Evolutionary conservation across 2,888 invertebrate species (phyloP).

Genomic region (Trachelus iudaicus): DNA sequence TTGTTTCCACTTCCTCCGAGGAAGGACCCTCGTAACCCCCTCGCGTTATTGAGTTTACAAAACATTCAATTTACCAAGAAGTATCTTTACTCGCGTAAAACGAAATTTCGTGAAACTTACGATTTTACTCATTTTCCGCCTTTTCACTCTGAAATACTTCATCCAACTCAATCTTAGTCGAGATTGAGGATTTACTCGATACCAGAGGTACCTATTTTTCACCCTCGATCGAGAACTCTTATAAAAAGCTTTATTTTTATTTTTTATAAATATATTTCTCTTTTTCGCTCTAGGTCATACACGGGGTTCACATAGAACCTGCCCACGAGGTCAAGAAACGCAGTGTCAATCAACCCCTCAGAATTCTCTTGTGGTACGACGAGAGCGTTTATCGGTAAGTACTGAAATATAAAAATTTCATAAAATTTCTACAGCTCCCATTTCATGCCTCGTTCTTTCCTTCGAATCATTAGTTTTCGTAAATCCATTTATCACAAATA

Average conservation of each 20-base stretch:
- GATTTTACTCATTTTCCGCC: neutral
- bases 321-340: constrained; percentile 81
- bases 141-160: neutral
- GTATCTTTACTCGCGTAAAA: neutral
- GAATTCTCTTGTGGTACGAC: constrained; percentile 88
- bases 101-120: neutral
- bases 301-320: constrained; percentile 85
- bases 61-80: neutral
- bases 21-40: neutral
- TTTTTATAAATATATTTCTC: constrained; percentile 16
- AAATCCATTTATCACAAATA: neutral
- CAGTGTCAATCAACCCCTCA: constrained; percentile 83
- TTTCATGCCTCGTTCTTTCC: neutral
- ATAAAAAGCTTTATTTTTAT: neutral
- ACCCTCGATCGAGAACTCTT: neutral
- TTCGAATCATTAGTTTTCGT: neutral
- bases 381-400: constrained; percentile 88
- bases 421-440: neutral
- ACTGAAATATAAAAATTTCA: neutral
- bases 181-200: neutral
- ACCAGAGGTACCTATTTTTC: neutral
- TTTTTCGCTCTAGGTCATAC: constrained; percentile 75
- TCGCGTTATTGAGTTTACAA: neutral
- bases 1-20: neutral
- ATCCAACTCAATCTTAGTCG: neutral